Base-by-base conservation (phyloP, 2,888 invertebrate genomes). In the Nephrocerus scutellatus region DNA sequence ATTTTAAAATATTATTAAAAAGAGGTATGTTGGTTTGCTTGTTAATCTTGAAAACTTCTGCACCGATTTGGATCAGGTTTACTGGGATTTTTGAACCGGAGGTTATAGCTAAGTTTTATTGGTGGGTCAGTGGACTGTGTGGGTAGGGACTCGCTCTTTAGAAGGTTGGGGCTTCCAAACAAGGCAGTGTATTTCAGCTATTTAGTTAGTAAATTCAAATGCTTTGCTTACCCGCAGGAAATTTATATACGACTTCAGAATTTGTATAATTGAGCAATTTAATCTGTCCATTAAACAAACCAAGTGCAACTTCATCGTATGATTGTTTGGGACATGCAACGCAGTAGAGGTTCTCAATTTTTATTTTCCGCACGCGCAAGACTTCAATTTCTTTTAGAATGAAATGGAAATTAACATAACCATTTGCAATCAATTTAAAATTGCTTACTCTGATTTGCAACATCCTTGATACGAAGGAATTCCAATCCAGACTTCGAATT, bases 401-500 rank as follows among this genome's bases (percentile, higher is more conserved):
- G n/a, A n/a, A n/a, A n/a, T n/a, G n/a, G n/a, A n/a, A n/a, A n/a
- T n/a, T n/a, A n/a, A n/a, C 36, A 9, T 18, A 28, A 8, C 30
- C 21, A 20, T 22, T 36, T 6, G 6, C 10, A 32, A 37, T 30
- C 28, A 32, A 43, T 16, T 19, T n/a, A n/a, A n/a, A 22, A 22
- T 14, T 28, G 5, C 35, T 48, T 51, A 62, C 63, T 49, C 21
- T 55, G 56, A 18, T 50, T 46, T 4, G 44, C 30, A 4, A 53
- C 52, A 36, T 62, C 60, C 39, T 56, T 61, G 4, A 65, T 59
- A 8, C 61, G 59, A 50, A 68, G 54, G 35, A 66, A 57, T 36
- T 64, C 60, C 26, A 68, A 46, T 1, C 63, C 63, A 25, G 58
- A 56, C 36, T 60, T 62, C 44, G 61, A 60, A 44, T 65, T 62